Evolutionary conservation across 2,888 invertebrate genomes (phyloP), one percentile per base, ranked within the genome.

Genomic region (Cordilura impudica): DNA sequence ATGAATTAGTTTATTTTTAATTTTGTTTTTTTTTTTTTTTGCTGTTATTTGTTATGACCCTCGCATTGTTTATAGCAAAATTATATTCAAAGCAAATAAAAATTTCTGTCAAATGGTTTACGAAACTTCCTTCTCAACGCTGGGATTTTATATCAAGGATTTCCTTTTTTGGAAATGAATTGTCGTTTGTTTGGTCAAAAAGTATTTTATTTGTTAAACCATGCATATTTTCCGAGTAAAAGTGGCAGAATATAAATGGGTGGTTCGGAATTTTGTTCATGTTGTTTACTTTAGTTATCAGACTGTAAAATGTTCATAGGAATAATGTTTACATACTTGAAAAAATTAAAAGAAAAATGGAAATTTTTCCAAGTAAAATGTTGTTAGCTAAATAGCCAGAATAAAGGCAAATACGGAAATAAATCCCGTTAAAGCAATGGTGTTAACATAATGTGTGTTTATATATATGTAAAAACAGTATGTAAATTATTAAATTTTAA

Each of bases 71-170:
- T 76, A 65, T 49, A 58, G 51, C 49, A 58, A 66, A 63, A 70
- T 75, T 67, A 63, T 26, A 72, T 75, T 75, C 47, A 56, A 67
- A 75, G 66, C 71, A 79, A 71, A 79, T 79, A 67, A 75, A 72
- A 79, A 75, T 67, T 79, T 63, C 58, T 70, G 71, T 72, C 67
- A 72, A 79, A 63, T 75, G 63, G 43, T 72, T 72, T 67, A 63
- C 71, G 56, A 79, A 72, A 63, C 69, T 67, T 67, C 75, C 75
- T 79, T 79, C 21, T 63, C 79, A 63, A 58, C 56, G 63, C 26
- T 53, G 53, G n/a, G 53, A 18, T 35, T 72, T 75, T 63, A 63
- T 69, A 75, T 76, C 75, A 79, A 79, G 79, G 75, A 79, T 63
- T 58, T 79, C 79, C 79, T 75, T 63, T 51, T 67, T 74, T 53